A percentile compares a stretch with the other conserved stretches of the same genome.
phyloP scores from a whole-genome alignment of 2,888 invertebrate species.

The Salticus scenicus region DNA sequence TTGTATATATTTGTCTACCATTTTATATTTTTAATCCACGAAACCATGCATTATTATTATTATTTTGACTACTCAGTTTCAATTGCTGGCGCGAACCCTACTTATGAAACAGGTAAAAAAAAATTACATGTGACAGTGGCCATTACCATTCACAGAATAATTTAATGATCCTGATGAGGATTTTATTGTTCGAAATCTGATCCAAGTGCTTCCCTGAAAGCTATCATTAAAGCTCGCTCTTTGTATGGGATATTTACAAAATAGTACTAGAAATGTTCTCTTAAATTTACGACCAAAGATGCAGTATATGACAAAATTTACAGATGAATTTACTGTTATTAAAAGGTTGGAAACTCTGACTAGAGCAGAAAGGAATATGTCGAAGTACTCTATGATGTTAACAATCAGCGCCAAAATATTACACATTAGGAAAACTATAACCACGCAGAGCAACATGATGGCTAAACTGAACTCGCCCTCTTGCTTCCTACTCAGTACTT shows the following conservation, averaged over 20 bases:
- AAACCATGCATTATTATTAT: too few relatives aligned
- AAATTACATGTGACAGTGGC: slow-evolving; percentile 51
- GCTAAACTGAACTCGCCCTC: slow-evolving; percentile 95
- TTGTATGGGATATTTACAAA: slow-evolving; percentile 74
- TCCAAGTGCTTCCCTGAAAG: slow-evolving; percentile 56
- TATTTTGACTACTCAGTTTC: too few relatives aligned
- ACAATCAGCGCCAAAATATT: slow-evolving; percentile 90
- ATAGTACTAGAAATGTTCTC: slow-evolving; percentile 83
- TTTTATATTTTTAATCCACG: too few relatives aligned
- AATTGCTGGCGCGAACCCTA: too few relatives aligned
- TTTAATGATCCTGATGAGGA: slow-evolving; percentile 57
- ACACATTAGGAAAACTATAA: slow-evolving; percentile 94
- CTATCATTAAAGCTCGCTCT: slow-evolving; percentile 54
- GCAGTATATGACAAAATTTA: slow-evolving; percentile 98
- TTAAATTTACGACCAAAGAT: slow-evolving; percentile 98
- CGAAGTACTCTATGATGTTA: slow-evolving; percentile 84
- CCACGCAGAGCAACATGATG: slow-evolving; percentile 95
- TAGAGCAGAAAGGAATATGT: slow-evolving; percentile 81
- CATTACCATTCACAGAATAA: slow-evolving; percentile 53
- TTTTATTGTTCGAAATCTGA: slow-evolving; percentile 54
- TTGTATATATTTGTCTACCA: too few relatives aligned
- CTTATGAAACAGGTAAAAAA: too few relatives aligned
- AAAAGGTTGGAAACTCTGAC: slow-evolving; percentile 86
- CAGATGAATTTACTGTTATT: slow-evolving; percentile 96
- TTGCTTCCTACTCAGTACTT: slow-evolving; percentile 90